phyloP scores from a whole-genome alignment of 2,888 invertebrate genomes.

The Mechanitis mazaeus region DNA sequence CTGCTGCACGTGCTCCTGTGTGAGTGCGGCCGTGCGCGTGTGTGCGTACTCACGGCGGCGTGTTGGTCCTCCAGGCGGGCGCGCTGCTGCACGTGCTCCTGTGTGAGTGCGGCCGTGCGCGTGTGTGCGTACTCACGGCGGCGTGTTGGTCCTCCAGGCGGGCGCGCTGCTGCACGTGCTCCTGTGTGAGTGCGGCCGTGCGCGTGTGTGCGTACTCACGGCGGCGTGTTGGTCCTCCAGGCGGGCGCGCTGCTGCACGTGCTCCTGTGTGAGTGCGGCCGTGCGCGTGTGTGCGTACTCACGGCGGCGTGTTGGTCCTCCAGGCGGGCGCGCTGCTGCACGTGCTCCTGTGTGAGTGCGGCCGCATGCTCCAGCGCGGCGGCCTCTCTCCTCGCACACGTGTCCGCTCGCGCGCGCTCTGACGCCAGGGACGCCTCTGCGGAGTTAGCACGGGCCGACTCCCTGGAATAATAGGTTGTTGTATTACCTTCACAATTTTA shows the following conservation, averaged over 20 bases:
- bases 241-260: too few relatives aligned
- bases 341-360: slow-evolving; percentile 12
- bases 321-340: slow-evolving; percentile 13
- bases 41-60: slow-evolving; percentile 37
- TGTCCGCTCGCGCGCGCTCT: slow-evolving; percentile 56
- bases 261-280: too few relatives aligned
- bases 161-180: slow-evolving; percentile 45
- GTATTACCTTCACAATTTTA: too few relatives aligned
- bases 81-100: slow-evolving; percentile 8
- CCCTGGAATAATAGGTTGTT: slow-evolving; percentile 35
- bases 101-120: too few relatives aligned
- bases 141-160: slow-evolving; percentile 33
- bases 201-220: slow-evolving; percentile 31
- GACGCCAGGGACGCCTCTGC: slow-evolving; percentile 48
- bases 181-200: slow-evolving; percentile 56
- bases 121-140: slow-evolving; percentile 35
- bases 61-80: slow-evolving; percentile 10
- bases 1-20: too few relatives aligned
- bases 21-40: too few relatives aligned
- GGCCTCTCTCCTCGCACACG: slow-evolving; percentile 60
- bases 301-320: slow-evolving; percentile 38
- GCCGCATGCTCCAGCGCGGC: slow-evolving; percentile 62
- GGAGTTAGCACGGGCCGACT: slow-evolving; percentile 46
- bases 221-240: too few relatives aligned
- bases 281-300: neutral